phyloP scores from a whole-genome alignment of 2,797 vertebrate species.

The Remorina albescens region DNA sequence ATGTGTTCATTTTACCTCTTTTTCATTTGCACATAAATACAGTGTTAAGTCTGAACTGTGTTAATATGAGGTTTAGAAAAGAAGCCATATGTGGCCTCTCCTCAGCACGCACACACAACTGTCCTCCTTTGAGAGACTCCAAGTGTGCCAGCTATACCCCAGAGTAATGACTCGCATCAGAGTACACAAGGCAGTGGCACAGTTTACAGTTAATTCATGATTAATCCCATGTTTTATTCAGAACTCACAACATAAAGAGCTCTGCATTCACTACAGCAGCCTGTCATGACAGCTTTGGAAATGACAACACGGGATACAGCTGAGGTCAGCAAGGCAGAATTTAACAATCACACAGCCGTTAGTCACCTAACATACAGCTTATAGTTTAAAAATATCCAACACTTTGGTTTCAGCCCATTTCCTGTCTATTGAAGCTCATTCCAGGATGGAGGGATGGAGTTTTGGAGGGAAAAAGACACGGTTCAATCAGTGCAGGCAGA shows the following conservation, averaged over 20 bases:
- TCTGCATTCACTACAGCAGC: slow-evolving; percentile 5
- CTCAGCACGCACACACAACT: neutral
- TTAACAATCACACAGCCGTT: slow-evolving; percentile 26
- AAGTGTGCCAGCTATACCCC: slow-evolving; percentile 43
- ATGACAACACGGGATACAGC: slow-evolving; percentile 3
- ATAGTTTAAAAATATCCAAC: slow-evolving; percentile 64
- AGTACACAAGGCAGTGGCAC: slow-evolving; percentile 37
- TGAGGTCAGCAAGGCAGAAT: slow-evolving; percentile 47
- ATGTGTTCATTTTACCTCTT: slow-evolving; percentile 42
- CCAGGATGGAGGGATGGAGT: slow-evolving; percentile 49
- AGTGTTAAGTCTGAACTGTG: slow-evolving; percentile 52
- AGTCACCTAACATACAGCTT: slow-evolving; percentile 41
- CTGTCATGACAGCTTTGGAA: slow-evolving; percentile 11
- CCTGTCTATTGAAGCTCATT: slow-evolving; percentile 54
- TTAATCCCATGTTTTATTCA: slow-evolving; percentile 67
- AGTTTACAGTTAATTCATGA: slow-evolving; percentile 36
- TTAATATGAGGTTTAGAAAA: slow-evolving; percentile 40
- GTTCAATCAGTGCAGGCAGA: slow-evolving; percentile 20
- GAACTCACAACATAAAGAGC: slow-evolving; percentile 13
- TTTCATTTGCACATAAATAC: slow-evolving; percentile 42
- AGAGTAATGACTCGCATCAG: slow-evolving; percentile 55
- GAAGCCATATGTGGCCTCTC: slow-evolving; percentile 34
- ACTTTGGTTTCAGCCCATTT: slow-evolving; percentile 48
- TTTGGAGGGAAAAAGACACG: slow-evolving; percentile 59
- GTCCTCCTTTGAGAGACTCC: slow-evolving; percentile 10